A percentile compares a stretch with the other conserved stretches of the same genome.
Conservation (phyloP, 2,888 invertebrate genomes). For the Drosophila lacicola region DNA sequence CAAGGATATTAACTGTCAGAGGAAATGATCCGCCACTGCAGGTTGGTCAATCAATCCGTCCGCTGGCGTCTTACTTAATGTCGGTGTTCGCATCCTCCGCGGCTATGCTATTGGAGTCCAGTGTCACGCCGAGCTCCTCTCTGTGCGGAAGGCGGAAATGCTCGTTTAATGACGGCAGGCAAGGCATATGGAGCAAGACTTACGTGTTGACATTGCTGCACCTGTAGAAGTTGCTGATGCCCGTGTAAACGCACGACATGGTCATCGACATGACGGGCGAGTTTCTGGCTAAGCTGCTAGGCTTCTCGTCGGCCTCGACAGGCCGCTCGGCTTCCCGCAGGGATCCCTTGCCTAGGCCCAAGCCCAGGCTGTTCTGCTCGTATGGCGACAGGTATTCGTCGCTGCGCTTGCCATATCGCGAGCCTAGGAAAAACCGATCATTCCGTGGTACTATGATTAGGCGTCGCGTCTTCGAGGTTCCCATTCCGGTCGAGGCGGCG, state of each 20-base stretch:
- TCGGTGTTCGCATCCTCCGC: slow-evolving; percentile 35
- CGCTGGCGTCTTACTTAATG: slow-evolving; percentile 33
- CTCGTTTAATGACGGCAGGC: not conserved
- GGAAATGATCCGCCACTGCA: slow-evolving; percentile 49
- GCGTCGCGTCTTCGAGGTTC: slow-evolving; percentile 79
- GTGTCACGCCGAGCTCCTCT: slow-evolving; percentile 67
- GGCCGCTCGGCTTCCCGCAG: slow-evolving; percentile 22
- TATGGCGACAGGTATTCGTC: slow-evolving; percentile 69
- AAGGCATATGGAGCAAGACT: slow-evolving; percentile 47
- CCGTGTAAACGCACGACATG: slow-evolving; percentile 86
- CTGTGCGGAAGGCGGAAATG: slow-evolving; percentile 40
- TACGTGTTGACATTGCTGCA: slow-evolving; percentile 86
- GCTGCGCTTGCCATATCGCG: slow-evolving; percentile 84
- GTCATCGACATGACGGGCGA: slow-evolving; percentile 23
- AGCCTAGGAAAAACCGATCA: slow-evolving; percentile 85
- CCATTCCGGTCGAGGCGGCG: slow-evolving; percentile 49
- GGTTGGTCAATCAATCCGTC: slow-evolving; percentile 48
- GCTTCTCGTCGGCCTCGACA: slow-evolving; percentile 36
- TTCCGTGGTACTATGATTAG: slow-evolving; percentile 84
- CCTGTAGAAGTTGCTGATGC: slow-evolving; percentile 86
- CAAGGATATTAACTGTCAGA: slow-evolving; percentile 51
- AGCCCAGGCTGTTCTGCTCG: slow-evolving; percentile 61
- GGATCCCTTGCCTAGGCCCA: slow-evolving; percentile 33
- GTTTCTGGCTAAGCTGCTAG: slow-evolving; percentile 17
- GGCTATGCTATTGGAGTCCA: slow-evolving; percentile 52